phyloP scores from a whole-genome alignment of 2,888 invertebrate genomes.

The Orgyia antiqua region DNA sequence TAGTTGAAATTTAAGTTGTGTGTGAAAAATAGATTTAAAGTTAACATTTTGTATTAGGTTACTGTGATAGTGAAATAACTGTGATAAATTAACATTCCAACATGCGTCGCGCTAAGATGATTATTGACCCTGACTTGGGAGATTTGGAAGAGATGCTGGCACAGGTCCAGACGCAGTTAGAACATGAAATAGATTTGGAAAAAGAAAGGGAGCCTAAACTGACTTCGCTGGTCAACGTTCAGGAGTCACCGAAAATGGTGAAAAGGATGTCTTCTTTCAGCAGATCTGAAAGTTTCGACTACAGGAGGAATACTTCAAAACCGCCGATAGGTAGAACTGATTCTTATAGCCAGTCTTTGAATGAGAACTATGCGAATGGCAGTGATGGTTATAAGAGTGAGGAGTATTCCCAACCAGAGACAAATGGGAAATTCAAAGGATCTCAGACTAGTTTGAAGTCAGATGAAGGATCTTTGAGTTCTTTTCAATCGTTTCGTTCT shows the following conservation, averaged over 20 bases:
- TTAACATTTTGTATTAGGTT: background rate
- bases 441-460: conserved; percentile 54
- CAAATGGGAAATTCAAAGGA: conserved; percentile 41
- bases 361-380: conserved; percentile 30
- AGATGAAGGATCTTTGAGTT: conserved; percentile 55
- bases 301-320: conserved; percentile 35
- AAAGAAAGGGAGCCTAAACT: conserved; percentile 59
- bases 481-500: conserved; percentile 61
- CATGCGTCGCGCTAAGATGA: conserved; percentile 61
- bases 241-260: conserved; percentile 59
- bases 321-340: conserved; percentile 33
- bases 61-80: conserved; percentile 15
- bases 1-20: conserved; percentile 2
- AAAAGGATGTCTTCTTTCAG: conserved; percentile 48
- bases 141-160: conserved; percentile 73
- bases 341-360: conserved; percentile 19
- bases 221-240: conserved; percentile 53
- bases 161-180: conserved; percentile 65
- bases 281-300: conserved; percentile 45
- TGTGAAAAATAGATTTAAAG: conserved; percentile 3
- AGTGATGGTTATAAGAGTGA: conserved; percentile 31
- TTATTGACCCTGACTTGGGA: conserved; percentile 62
- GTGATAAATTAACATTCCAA: conserved; percentile 24
- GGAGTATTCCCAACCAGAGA: conserved; percentile 42
- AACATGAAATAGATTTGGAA: conserved; percentile 65